Evolutionary conservation across 2,888 invertebrate genomes (phyloP), one percentile per base, ranked within the genome.

Genomic region (Helleia helle): DNA sequence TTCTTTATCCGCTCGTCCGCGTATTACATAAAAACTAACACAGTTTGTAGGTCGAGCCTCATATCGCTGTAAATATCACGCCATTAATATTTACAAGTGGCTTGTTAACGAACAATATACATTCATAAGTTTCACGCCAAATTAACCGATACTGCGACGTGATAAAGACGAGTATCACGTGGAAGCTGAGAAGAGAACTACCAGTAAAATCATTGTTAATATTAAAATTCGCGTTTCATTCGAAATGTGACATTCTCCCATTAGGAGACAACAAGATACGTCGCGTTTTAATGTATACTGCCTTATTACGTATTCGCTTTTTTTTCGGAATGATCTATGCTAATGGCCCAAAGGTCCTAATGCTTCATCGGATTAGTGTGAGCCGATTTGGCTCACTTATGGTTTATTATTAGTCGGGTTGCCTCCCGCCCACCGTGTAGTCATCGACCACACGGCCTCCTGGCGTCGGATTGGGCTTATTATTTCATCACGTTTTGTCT

Each of bases 71-170:
- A 46, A 53, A 59, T 57, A 59, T 58, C 50, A 52, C 54, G 49
- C 64, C 61, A 62, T 63, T 65, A 67, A 58, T 56, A 50, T 49
- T 51, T 63, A 76, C 79, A 76, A 79, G 79, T 68, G 62, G 65
- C 80, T 76, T 79, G 72, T 79, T 79, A 79, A 72, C 71, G 62
- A 62, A 46, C 36, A 48, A 43, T 38, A 27, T 44, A 42, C 42
- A 46, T 41, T 52, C 51, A 54, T 54, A 47, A 47, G 2, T 46
- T 48, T 17, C 52, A 53, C 43, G 38, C 46, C 41, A 46, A 46
- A 48, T 41, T 29, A 34, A 39, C 26, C 40, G 26, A 36, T 49
- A 43, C 28, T n/a, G 4, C 26, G 14, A 22, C n/a, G 42, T 13
- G 15, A 46, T 47, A 44, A 34, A 39, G 47, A 18, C 29, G 27